Evolutionary conservation across 2,797 vertebrate species (phyloP), one percentile per base, ranked within the genome.

Genomic region (Phrynocephalus forsythii): DNA sequence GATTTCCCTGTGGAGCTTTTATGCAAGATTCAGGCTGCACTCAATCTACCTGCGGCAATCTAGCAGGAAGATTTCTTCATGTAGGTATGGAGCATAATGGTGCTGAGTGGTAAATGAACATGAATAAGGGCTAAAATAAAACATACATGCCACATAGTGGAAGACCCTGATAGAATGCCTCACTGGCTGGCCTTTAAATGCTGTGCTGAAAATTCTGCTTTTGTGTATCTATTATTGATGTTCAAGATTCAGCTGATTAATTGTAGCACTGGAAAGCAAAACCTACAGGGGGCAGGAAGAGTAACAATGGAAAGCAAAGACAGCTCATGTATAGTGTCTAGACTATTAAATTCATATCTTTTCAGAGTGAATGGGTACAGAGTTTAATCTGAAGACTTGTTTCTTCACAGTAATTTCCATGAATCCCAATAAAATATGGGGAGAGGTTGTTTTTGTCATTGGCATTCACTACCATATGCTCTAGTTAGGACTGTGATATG

Each of bases 21-120:
- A 56, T n/a, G n/a, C 28, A 88, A 84, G 89, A 90, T 87, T 94
- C 75, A 67, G 66, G 6, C 71, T 92, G 87, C 84, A 86, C 88
- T 90, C 87, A 56, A 33, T 82, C 33, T 66, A 87, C 48, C 50
- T 88, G 86, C 3, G 9, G 63, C 86, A 76, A 4, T 30, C 68
- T 82, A 90, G 84, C 80, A 91, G 87, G 72, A 86, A 50, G 33
- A 86, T 80, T 33, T n/a, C 50, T 92, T 92, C 87, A 60, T 89
- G 24, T 63, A 87, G 68, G 28, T n/a, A 6, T 81, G 13, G 3
- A 82, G 1, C 77, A 84, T 67, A 91, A 86, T 1, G 2, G 2
- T 30, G 76, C 68, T 83, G 44, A 91, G 77, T 89, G 56, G 10
- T 24, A 83, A 94, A 93, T 16, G 4, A 16, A 60, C 86, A 85